Evolutionary conservation across 2,113 vertebrate species (phyloP), one percentile per base, ranked within the genome.

Genomic region (Polyodon spathula): DNA sequence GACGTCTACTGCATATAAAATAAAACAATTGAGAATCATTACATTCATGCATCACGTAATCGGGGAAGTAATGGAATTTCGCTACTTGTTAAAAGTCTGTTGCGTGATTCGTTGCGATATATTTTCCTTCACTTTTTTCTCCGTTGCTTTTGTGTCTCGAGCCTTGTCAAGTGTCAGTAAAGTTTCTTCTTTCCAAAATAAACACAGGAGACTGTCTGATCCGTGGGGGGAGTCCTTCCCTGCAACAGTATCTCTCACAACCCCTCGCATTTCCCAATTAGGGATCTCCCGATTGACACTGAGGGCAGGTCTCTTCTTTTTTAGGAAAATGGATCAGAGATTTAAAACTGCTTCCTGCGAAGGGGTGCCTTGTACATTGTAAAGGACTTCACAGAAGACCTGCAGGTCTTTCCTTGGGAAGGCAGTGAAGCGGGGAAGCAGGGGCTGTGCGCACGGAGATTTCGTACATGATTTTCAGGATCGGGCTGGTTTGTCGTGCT

Each of bases 101-200:
- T n/a, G n/a, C n/a, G n/a, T n/a, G n/a, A n/a, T n/a, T n/a, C n/a
- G n/a, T n/a, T n/a, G n/a, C n/a, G n/a, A n/a, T n/a, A n/a, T n/a
- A n/a, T n/a, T n/a, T n/a, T n/a, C n/a, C n/a, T n/a, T n/a, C n/a
- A n/a, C n/a, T n/a, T 9, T 40, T 14, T 16, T 44, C 51, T 61
- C 14, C 9, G 7, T 48, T 15, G n/a, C n/a, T 48, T 40, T 38
- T 39, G 12, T 12, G 11, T 50, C 46, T 5, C 39, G 6, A 16
- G n/a, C n/a, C n/a, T n/a, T 37, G 56, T 48, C 57, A 65, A 39
- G 48, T 69, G 65, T 42, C 59, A 58, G 58, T 72, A 63, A 62
- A 57, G 54, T 56, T 53, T 46, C 66, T 65, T 67, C 58, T 75
- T 74, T 68, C 75, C 73, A 78, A 80, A 78, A 79, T 69, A 80